Base-by-base conservation (phyloP, 2,888 invertebrate genomes). In the Fragum whitleyi region DNA sequence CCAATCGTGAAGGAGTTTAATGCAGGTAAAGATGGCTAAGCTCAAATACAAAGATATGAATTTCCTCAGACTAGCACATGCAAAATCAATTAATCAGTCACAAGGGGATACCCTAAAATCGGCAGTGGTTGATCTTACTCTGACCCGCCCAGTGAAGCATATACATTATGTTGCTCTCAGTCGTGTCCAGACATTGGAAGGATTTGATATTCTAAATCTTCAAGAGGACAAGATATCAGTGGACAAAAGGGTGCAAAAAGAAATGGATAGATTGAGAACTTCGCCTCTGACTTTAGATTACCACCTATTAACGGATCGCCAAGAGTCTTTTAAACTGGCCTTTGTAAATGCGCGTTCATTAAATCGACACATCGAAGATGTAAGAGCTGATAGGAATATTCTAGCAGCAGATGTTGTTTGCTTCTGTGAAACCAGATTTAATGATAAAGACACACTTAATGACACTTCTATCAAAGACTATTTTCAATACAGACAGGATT, bases 1-100 rank as follows among this genome's bases (percentile, higher is more conserved):
- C 59, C 76, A 39, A 39, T 68, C 19, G 47, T 68, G 36, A 75
- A 71, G 55, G 23, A 77, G 29, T 83, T 73, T 76, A 14, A 53
- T 23, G 78, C 59, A 47, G 81, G 80, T 26, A 42, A 73, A 32
- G 53, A 79, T 47, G 61, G 69, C 3, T 29, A 59, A 51, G 81
- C 75, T 3, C 74, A 74, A 42, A 61, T 86, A 19, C 81, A 74
- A 70, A 74, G 85, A 71, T 75, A 59, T 53, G 83, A 85, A 57
- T 86, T 83, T 57, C 85, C 42, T 86, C 9, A 65, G 78, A 36
- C 69, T 70, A 42, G 74, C 80, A 14, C 76, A 69, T 74, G 85
- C 81, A 51, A 53, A 53, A 53, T n/a, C 53, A n/a, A 21, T 53
- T 6, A 7, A 53, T 53, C 19, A 19, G 21, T 53, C 53, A n/a